A percentile compares a stretch with the other conserved stretches of the same genome.
These are phyloP conservation scores for Xyrichtys novacula DNA, from an alignment of 2,797 vertebrate species.

Conservation along the genomic window DNA sequence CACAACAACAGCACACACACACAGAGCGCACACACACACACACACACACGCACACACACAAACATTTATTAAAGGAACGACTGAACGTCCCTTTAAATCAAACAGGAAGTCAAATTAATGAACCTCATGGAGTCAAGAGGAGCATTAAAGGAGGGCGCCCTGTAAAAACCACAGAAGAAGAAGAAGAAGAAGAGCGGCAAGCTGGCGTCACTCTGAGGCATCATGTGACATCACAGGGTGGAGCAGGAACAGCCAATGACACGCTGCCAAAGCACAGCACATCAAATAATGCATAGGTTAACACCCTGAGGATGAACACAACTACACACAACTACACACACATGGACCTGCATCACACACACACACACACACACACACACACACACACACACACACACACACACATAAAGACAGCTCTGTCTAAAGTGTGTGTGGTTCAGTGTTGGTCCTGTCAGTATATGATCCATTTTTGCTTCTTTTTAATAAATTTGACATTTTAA, in stretches of 20 bases:
- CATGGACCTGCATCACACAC: constrained; percentile 7
- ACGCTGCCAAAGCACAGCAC: neutral
- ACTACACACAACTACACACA: constrained; percentile 13
- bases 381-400: neutral
- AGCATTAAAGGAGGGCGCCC: neutral
- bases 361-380: neutral
- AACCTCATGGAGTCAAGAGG: too few relatives aligned
- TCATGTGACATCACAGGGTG: constrained; percentile 17
- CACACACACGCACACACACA: neutral
- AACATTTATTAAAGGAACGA: neutral
- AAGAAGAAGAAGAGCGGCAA: neutral
- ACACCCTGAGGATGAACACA: constrained; percentile 20
- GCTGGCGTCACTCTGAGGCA: constrained; percentile 7
- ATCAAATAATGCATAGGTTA: constrained; percentile 20
- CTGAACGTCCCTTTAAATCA: too few relatives aligned
- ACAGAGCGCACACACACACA: neutral
- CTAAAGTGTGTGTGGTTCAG: too few relatives aligned
- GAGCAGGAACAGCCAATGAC: constrained; percentile 11
- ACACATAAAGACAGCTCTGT: too few relatives aligned
- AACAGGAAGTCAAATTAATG: neutral
- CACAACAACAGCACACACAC: constrained; percentile 22
- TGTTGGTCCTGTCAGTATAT: too few relatives aligned
- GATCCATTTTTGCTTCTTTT: too few relatives aligned
- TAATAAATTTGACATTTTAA: too few relatives aligned
- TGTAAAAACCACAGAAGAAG: neutral